Percentiles rank a stretch among this genome's conserved stretches.
Conservation (phyloP, 2,797 vertebrate genomes). For the Onychomys arenicola region DNA sequence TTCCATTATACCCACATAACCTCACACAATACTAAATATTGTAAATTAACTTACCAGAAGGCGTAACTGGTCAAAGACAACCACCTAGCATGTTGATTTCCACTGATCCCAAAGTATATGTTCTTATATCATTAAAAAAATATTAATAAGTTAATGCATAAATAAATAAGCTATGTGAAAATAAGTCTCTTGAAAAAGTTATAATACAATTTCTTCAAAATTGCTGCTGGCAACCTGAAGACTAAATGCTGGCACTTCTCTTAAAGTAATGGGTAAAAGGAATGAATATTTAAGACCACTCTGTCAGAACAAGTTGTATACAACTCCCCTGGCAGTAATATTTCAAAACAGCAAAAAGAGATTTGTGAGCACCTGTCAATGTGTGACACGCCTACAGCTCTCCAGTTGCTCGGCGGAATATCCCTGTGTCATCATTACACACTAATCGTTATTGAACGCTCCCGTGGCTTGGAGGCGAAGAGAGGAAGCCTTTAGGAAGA, state of each 20-base stretch:
- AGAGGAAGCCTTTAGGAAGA: constrained; percentile 52
- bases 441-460: constrained; percentile 71
- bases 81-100: constrained; percentile 13
- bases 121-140: constrained; percentile 65
- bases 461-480: constrained; percentile 55
- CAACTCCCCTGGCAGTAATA: constrained; percentile 78
- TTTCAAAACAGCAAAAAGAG: constrained; percentile 80
- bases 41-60: constrained; percentile 44
- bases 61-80: constrained; percentile 22
- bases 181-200: constrained; percentile 63
- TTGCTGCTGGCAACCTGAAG: constrained; percentile 73
- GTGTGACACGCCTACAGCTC: constrained; percentile 60
- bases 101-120: constrained; percentile 43
- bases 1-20: background rate
- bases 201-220: constrained; percentile 63
- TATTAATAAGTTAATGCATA: constrained; percentile 44
- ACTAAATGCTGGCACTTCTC: constrained; percentile 71
- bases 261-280: constrained; percentile 73
- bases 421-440: constrained; percentile 65
- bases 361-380: constrained; percentile 77
- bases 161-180: constrained; percentile 61
- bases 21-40: constrained; percentile 30
- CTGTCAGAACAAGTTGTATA: constrained; percentile 77
- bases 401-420: constrained; percentile 68
- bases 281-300: constrained; percentile 82